phyloP scores from a whole-genome alignment of 2,888 invertebrate genomes.

The Alloplasta piceator region DNA sequence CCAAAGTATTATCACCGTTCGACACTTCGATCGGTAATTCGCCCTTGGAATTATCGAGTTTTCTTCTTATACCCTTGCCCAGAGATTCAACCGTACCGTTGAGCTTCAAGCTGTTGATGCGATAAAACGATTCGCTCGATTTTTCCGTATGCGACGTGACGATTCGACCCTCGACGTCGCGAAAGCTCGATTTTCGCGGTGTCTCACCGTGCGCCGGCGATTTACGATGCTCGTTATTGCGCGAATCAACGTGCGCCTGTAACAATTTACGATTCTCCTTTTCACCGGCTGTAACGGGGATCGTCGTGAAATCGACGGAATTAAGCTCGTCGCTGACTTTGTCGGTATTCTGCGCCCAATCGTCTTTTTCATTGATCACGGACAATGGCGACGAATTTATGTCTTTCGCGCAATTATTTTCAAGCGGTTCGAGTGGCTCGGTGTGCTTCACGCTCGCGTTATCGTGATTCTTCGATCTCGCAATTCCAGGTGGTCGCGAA shows the following conservation, averaged over 20 bases:
- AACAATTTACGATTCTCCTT: slow-evolving; percentile 62
- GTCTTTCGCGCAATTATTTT: slow-evolving; percentile 55
- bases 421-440: slow-evolving; percentile 59
- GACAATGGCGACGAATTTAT: slow-evolving; percentile 42
- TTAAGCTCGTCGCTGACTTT: slow-evolving; percentile 48
- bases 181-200: slow-evolving; percentile 70
- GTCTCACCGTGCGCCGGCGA: slow-evolving; percentile 73
- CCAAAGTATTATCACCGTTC: slow-evolving; percentile 50
- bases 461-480: slow-evolving; percentile 47
- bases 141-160: slow-evolving; percentile 59
- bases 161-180: slow-evolving; percentile 63
- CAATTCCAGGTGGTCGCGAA: slow-evolving; percentile 14
- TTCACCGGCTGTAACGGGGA: slow-evolving; percentile 47
- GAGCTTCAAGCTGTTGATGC: slow-evolving; percentile 49
- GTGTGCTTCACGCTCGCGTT: slow-evolving; percentile 43
- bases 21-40: slow-evolving; percentile 47
- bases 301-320: slow-evolving; percentile 50
- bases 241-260: slow-evolving; percentile 64
- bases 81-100: slow-evolving; percentile 50
- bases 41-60: slow-evolving; percentile 58
- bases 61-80: slow-evolving; percentile 60
- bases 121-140: slow-evolving; percentile 57
- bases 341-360: slow-evolving; percentile 52
- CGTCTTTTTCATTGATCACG: slow-evolving; percentile 53
- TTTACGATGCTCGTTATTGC: slow-evolving; percentile 71